Conservation (phyloP, 2,888 invertebrate species). For the Thecocarcelia acutangulata region DNA sequence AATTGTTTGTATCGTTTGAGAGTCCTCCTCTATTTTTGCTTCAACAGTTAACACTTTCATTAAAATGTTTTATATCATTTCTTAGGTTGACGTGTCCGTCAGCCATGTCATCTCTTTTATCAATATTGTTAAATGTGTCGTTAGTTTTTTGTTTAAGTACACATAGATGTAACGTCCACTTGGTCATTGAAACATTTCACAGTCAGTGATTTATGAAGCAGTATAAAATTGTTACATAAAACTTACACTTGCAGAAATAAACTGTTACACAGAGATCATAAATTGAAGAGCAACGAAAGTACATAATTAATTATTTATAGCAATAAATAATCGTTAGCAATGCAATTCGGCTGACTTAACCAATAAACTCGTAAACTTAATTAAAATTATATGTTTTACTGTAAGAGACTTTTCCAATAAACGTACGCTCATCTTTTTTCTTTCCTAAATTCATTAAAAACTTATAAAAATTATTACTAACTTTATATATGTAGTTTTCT, state of each 20-base stretch:
- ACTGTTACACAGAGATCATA: not conserved
- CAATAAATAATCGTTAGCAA: too few species aligned
- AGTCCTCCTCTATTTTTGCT: not conserved
- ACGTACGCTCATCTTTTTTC: too few species aligned
- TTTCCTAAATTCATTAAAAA: too few species aligned
- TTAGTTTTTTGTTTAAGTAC: constrained; percentile 19
- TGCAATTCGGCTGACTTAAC: too few species aligned
- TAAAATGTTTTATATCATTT: constrained; percentile 39
- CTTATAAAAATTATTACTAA: too few species aligned
- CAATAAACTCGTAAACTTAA: too few species aligned
- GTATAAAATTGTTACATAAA: constrained; percentile 65
- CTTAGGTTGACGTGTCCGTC: constrained; percentile 21
- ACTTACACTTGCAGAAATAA: constrained; percentile 8
- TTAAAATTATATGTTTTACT: too few species aligned
- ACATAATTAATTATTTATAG: too few species aligned
- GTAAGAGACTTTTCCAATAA: too few species aligned
- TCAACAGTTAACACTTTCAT: constrained; percentile 48
- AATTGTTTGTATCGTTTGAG: constrained; percentile 19
- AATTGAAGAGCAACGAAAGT: too few species aligned
- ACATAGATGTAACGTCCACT: constrained; percentile 28
- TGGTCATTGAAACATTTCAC: constrained; percentile 46
- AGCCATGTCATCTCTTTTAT: constrained; percentile 21
- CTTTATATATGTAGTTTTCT: too few species aligned
- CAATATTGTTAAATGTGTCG: constrained; percentile 25
- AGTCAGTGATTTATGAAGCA: constrained; percentile 70